Conservation (phyloP, 2,113 vertebrate genomes). For the Hyla sarda region DNA sequence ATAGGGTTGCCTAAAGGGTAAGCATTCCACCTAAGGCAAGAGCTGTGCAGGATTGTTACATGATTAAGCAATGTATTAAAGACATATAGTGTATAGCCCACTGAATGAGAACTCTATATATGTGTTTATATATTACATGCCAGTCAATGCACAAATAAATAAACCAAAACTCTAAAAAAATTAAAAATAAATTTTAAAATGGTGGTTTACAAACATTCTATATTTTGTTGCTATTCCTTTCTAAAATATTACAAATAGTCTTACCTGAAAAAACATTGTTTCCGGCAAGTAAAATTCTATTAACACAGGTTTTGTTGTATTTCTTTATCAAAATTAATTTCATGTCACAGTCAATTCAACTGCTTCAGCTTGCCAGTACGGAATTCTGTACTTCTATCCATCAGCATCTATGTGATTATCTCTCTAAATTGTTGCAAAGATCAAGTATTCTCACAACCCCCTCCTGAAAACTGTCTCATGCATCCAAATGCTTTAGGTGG, state of each 20-base stretch:
- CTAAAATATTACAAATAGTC: too few species aligned
- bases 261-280: slow-evolving; percentile 52
- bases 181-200: too few species aligned
- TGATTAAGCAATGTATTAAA: too few species aligned
- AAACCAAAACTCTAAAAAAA: background rate
- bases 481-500: slow-evolving; percentile 49
- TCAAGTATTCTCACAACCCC: slow-evolving; percentile 23
- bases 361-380: background rate
- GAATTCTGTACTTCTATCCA: background rate
- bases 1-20: too few species aligned
- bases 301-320: slow-evolving; percentile 31
- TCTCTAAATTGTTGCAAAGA: slow-evolving; percentile 33
- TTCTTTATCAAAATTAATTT: slow-evolving; percentile 56
- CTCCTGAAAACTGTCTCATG: slow-evolving; percentile 1
- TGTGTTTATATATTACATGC: too few species aligned
- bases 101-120: too few species aligned
- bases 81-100: too few species aligned
- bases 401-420: background rate
- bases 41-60: too few species aligned
- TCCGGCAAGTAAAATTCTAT: slow-evolving; percentile 50
- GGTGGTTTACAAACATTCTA: too few species aligned
- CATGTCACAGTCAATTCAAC: background rate
- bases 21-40: too few species aligned
- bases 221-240: too few species aligned
- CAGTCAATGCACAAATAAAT: background rate